Evolutionary conservation across 2,113 vertebrate species (phyloP).

Genomic region (Onychorhynchus coronatus): DNA sequence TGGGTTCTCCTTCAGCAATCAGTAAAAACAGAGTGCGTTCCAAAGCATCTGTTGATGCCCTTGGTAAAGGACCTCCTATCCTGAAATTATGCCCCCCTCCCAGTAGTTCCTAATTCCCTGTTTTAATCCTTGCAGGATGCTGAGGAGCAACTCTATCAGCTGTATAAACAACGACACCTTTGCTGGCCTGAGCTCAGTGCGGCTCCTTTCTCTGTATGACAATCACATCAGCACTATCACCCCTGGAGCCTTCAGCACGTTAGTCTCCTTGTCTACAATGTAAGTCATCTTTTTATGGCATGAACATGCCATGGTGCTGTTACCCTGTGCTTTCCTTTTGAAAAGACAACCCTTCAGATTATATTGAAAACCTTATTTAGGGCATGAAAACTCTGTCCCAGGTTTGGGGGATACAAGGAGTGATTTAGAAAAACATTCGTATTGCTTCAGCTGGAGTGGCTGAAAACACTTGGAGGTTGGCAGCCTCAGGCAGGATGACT

Average conservation of each 20-base stretch:
- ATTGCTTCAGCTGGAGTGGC: background rate
- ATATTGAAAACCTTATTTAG: background rate
- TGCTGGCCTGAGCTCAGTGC: constrained; percentile 90
- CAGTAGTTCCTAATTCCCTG: background rate
- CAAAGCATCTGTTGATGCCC: background rate
- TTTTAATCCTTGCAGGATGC: constrained; percentile 81
- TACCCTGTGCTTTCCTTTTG: background rate
- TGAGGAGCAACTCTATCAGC: constrained; percentile 93
- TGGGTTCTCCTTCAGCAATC: background rate
- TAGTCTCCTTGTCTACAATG: constrained; percentile 97
- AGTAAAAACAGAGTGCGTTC: background rate
- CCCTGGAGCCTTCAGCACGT: constrained; percentile 91
- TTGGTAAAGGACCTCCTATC: background rate
- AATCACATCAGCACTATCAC: constrained; percentile 93
- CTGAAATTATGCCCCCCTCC: background rate
- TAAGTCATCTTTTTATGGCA: constrained; percentile 69
- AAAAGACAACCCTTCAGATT: rapidly evolving
- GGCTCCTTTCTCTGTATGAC: constrained; percentile 95
- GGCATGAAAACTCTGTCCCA: background rate
- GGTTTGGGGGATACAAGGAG: background rate
- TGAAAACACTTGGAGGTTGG: background rate
- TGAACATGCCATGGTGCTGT: background rate
- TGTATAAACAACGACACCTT: constrained; percentile 95
- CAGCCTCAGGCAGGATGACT: background rate
- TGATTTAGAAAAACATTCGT: background rate